Percentiles rank a stretch among this genome's conserved stretches.
Conservation (phyloP, 2,888 invertebrate genomes). For the Leptopilina syphax region DNA sequence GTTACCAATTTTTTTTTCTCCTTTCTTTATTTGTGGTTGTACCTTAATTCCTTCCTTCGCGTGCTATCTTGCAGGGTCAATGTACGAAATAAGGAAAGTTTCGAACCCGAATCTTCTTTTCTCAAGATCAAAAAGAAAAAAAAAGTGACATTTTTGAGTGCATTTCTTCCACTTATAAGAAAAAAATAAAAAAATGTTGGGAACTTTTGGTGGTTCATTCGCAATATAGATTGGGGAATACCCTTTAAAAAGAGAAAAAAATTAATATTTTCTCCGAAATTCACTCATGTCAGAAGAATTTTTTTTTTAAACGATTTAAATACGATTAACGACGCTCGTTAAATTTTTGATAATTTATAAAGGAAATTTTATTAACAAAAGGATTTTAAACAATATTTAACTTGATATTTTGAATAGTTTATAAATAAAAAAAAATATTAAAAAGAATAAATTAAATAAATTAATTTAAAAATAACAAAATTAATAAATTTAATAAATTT, state of each 20-base stretch:
- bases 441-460: too few relatives aligned
- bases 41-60: background rate
- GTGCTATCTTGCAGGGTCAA: background rate
- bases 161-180: background rate
- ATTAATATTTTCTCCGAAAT: background rate
- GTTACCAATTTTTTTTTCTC: background rate
- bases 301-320: too few relatives aligned
- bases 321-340: too few relatives aligned
- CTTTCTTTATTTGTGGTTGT: background rate
- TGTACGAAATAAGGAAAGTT: constrained; percentile 2
- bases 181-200: background rate
- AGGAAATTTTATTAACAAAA: too few relatives aligned
- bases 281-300: background rate
- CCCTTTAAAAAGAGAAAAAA: background rate
- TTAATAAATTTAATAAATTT: too few relatives aligned
- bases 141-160: background rate
- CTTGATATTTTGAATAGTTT: too few relatives aligned
- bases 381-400: too few relatives aligned
- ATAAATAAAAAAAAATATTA: too few relatives aligned
- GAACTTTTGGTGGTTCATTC: background rate
- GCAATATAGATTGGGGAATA: background rate
- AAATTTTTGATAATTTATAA: too few relatives aligned
- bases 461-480: too few relatives aligned
- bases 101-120: background rate
- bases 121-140: background rate